Conservation (phyloP, 2,113 vertebrate genomes). For the Coracopsis vasa region DNA sequence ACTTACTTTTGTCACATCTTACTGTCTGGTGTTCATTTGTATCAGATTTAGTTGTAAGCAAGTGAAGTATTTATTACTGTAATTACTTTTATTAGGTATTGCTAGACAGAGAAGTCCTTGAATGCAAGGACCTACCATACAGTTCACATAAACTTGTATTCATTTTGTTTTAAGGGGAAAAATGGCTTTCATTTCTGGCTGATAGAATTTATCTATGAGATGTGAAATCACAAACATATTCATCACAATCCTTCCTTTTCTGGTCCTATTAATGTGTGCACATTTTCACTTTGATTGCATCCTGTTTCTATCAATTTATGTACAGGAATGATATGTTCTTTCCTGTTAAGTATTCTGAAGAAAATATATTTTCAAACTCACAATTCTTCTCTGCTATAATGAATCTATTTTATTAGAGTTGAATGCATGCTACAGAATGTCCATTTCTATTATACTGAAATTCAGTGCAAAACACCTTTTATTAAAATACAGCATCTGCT, state of each 20-base stretch:
- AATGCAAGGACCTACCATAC: not conserved
- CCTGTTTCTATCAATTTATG: constrained; percentile 33
- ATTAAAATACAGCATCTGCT: constrained; percentile 20
- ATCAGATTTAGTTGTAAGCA: constrained; percentile 7
- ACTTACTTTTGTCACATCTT: not conserved
- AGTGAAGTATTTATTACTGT: not conserved
- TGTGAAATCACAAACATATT: constrained; percentile 36
- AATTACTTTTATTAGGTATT: not conserved
- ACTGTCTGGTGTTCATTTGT: not conserved
- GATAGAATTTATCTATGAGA: constrained; percentile 46
- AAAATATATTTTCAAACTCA: constrained; percentile 28
- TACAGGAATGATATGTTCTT: not conserved
- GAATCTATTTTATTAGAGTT: constrained; percentile 55
- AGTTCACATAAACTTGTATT: not conserved
- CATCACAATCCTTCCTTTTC: constrained; percentile 30
- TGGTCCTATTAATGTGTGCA: constrained; percentile 1
- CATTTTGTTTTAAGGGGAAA: not conserved
- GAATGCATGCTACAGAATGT: not conserved
- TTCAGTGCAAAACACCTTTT: constrained; percentile 21
- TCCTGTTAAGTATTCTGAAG: constrained; percentile 50
- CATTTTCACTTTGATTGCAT: not conserved
- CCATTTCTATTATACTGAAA: constrained; percentile 40
- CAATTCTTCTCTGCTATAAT: constrained; percentile 2
- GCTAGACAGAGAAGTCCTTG: not conserved
- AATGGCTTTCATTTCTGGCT: constrained; percentile 13